Evolutionary conservation across 2,888 invertebrate genomes (phyloP).

Genomic region (Dolomedes plantarius): DNA sequence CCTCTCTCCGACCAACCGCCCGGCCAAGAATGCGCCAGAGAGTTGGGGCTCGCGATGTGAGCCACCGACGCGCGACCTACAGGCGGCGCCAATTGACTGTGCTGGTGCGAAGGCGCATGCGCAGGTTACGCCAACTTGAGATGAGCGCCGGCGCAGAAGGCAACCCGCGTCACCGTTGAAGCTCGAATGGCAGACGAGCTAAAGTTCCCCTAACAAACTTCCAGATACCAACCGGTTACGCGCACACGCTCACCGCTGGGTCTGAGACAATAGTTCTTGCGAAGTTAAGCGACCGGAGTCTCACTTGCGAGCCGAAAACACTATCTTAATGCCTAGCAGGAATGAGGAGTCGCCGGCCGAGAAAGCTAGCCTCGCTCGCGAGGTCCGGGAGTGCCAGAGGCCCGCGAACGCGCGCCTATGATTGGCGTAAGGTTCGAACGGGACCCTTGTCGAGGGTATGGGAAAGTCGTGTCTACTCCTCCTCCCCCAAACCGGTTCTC

Average conservation of each 20-base stretch:
- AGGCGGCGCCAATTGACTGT: slow-evolving; percentile 37
- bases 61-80: slow-evolving; percentile 36
- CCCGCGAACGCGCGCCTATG: slow-evolving; percentile 51
- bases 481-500: slow-evolving; percentile 70
- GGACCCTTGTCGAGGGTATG: slow-evolving; percentile 71
- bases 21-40: slow-evolving; percentile 45
- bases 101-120: slow-evolving; percentile 12
- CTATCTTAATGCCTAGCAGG: slow-evolving; percentile 23
- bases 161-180: not conserved
- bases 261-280: slow-evolving; percentile 50
- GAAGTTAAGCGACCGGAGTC: slow-evolving; percentile 40
- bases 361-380: slow-evolving; percentile 54
- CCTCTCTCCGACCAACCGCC: slow-evolving; percentile 39
- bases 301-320: slow-evolving; percentile 15
- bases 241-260: not conserved
- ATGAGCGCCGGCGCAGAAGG: slow-evolving; percentile 32
- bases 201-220: slow-evolving; percentile 5
- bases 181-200: not conserved
- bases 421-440: slow-evolving; percentile 64
- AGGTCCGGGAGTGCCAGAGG: slow-evolving; percentile 45
- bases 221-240: not conserved
- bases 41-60: slow-evolving; percentile 34
- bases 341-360: slow-evolving; percentile 21
- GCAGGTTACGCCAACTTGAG: not conserved
- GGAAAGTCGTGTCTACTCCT: slow-evolving; percentile 71